Base-by-base conservation (phyloP, 2,113 vertebrate species). In the Hyperoodon ampullatus region DNA sequence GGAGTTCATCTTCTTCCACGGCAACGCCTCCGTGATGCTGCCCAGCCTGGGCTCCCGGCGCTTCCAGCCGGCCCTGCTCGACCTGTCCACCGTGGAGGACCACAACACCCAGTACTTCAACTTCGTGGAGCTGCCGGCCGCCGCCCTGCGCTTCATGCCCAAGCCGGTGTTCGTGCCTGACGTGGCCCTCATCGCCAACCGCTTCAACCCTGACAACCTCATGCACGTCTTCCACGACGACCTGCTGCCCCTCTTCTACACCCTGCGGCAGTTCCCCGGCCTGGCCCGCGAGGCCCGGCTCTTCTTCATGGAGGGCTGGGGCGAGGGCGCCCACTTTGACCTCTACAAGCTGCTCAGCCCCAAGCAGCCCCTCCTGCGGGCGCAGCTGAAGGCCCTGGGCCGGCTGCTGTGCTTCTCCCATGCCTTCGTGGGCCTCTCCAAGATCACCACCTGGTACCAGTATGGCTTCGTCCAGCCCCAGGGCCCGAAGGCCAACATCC, bases 41-140 rank as follows among this genome's bases (percentile, higher is more conserved):
- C 99, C 99, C 68, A 99, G 99, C 98, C 97, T 99, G 97, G 99
- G 99, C 4, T 99, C 99, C 0, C 98, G 99, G 24, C 99, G 99
- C 74, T 99, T 99, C 98, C 99, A 99, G 97, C 99, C 99, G 0
- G 99, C 99, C 26, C 98, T 99, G 93, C 98, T 99, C 0, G 99
- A 99, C 98, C 98, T 99, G 95, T 99, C 99, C 84, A 99, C 99
- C 0, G 99, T 99, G 72, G 99, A 99, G 93, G 99, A 99, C 98
- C 99, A 99, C 98, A 99, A 99, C 95, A 99, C 99, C 0, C 99
- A 99, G 97, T 99, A 99, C 97, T 99, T 99, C 98, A 99, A 99
- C 98, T 99, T 99, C 26, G 97, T 99, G 96, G 99, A 99, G 97
- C 99, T 99, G 94, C 99, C 99, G 0, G 99, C 99, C 9, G 99